Evolutionary conservation across 2,113 vertebrate species (phyloP), one percentile per base, ranked within the genome.

Genomic region (Nothocercus nigrocapillus): DNA sequence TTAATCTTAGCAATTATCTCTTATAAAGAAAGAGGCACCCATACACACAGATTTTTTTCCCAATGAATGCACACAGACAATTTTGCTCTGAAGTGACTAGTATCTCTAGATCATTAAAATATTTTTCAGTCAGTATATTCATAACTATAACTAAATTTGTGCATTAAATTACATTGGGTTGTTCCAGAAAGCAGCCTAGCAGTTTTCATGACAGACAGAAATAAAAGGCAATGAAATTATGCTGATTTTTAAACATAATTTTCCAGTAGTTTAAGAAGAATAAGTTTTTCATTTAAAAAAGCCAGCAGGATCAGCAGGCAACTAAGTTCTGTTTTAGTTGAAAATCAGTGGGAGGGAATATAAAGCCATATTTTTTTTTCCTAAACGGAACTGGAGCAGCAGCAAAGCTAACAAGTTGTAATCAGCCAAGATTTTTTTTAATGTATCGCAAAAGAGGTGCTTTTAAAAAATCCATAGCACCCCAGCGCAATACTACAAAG

Each of bases 221-320:
- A 97, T 96, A 97, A 98, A 93, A 98, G 90, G 97, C 91, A 84
- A 91, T 97, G 94, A 97, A 98, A 98, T 98, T 98, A 98, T 97
- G 97, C 97, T 98, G 98, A 97, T 98, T 98, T 98, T 98, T 98
- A 98, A 98, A 98, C 97, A 98, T 98, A 97, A 98, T 98, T 98
- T 98, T 98, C 97, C 97, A 98, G 98, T 97, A 98, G 98, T 98
- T 98, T 98, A 98, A 98, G 95, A 97, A 97, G 97, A 98, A 97
- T 98, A 98, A 97, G 97, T 97, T 98, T 98, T 98, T 97, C 98
- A 98, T 98, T 98, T 98, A 87, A 97, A 97, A 98, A 98, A 98
- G 94, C 94, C 98, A 98, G 98, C 97, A 74, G 98, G 97, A 98
- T 98, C 98, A 98, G 98, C 97, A 97, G 97, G 97, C 97, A 96